These are phyloP conservation scores for Myotis davidii DNA, from an alignment of 2,113 vertebrate genomes.

Conservation along the genomic window DNA sequence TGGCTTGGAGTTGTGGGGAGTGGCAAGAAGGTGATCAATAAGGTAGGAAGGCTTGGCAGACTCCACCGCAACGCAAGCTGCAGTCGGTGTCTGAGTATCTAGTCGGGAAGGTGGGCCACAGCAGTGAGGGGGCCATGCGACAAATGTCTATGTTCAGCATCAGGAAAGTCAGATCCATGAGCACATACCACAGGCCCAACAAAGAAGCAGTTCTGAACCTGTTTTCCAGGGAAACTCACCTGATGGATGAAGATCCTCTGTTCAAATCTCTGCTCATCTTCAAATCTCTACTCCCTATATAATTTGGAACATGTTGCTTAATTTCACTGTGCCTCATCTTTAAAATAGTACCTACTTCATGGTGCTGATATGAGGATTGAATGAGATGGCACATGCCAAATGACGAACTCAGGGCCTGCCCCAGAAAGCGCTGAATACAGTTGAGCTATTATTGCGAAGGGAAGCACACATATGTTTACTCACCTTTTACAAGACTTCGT, in stretches of 20 bases:
- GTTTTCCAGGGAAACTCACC: background rate
- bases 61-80: background rate
- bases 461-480: conserved; percentile 4
- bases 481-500: background rate
- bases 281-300: background rate
- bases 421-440: background rate
- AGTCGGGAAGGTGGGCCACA: background rate
- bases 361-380: background rate
- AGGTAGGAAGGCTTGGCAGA: background rate
- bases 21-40: background rate
- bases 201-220: background rate
- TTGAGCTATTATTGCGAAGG: background rate
- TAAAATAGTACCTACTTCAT: background rate
- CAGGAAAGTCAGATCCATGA: background rate
- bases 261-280: background rate
- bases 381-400: background rate
- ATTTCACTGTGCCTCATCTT: background rate
- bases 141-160: background rate
- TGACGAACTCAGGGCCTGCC: background rate
- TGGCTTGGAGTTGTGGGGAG: background rate
- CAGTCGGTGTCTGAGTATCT: background rate
- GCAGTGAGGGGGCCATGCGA: background rate
- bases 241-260: background rate
- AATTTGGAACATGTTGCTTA: background rate
- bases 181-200: background rate